Percentiles rank a stretch among this genome's conserved stretches.
phyloP scores from a whole-genome alignment of 2,113 vertebrate species.

The Acinonyx jubatus region DNA sequence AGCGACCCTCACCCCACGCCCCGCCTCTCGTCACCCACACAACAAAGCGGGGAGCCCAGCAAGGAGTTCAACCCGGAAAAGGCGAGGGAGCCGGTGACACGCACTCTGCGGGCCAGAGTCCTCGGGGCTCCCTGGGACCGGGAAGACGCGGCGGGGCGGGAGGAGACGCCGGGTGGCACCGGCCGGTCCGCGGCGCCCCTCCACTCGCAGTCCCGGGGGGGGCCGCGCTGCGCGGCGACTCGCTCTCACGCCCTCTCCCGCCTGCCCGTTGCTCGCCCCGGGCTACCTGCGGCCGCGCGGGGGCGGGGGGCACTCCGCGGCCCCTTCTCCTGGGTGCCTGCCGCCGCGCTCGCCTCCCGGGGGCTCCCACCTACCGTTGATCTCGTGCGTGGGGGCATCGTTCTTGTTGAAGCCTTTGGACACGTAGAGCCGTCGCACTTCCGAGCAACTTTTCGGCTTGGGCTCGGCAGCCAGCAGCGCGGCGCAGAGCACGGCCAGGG shows the following conservation, averaged over 20 bases:
- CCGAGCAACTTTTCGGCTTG: slow-evolving; percentile 92
- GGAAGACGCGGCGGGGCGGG: neutral
- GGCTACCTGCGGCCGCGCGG: slow-evolving; percentile 9
- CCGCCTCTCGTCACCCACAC: slow-evolving; percentile 32
- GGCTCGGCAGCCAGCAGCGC: slow-evolving; percentile 86
- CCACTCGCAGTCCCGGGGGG: neutral
- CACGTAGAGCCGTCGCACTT: slow-evolving; percentile 90
- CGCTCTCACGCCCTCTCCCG: neutral
- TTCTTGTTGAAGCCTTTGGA: slow-evolving; percentile 94
- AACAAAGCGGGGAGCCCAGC: slow-evolving; percentile 66
- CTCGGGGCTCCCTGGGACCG: slow-evolving; percentile 2
- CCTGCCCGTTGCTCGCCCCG: neutral
- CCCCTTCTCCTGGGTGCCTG: neutral
- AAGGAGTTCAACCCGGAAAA: slow-evolving; percentile 71
- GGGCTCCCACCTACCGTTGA: slow-evolving; percentile 88
- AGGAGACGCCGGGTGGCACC: neutral
- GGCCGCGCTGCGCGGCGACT: neutral
- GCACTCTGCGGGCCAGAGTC: slow-evolving; percentile 48
- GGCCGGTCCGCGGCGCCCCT: neutral
- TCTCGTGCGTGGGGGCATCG: slow-evolving; percentile 92
- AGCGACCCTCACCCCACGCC: neutral
- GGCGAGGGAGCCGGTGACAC: slow-evolving; percentile 29
- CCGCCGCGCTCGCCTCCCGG: neutral
- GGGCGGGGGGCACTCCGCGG: neutral
- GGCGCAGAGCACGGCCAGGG: slow-evolving; percentile 83